Evolutionary conservation across 2,113 vertebrate genomes (phyloP).

Genomic region (Datnioides undecimradiatus): DNA sequence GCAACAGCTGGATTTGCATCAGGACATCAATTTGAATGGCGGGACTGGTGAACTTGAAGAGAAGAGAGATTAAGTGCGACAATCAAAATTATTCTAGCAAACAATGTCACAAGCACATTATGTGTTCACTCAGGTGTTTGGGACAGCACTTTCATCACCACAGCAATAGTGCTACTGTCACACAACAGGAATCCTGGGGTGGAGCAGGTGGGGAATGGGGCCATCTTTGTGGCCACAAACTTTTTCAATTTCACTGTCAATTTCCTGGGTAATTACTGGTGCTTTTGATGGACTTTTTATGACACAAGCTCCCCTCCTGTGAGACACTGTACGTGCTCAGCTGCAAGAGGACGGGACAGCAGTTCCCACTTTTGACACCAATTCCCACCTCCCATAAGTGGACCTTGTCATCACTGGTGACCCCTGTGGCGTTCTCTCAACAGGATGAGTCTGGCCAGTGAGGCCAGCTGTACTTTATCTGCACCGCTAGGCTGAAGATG

Average conservation of each 20-base stretch:
- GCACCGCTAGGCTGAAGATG: constrained; percentile 70
- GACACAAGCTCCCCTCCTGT: constrained; percentile 77
- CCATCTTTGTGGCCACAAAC: constrained; percentile 82
- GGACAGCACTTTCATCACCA: constrained; percentile 65
- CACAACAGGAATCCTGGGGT: constrained; percentile 62
- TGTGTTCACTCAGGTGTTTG: constrained; percentile 37
- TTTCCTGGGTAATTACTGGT: constrained; percentile 89
- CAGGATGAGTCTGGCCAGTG: constrained; percentile 56
- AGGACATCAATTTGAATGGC: constrained; percentile 17
- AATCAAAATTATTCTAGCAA: constrained; percentile 55
- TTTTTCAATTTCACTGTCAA: constrained; percentile 91
- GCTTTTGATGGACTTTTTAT: constrained; percentile 89
- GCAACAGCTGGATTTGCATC: constrained; percentile 24
- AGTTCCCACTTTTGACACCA: constrained; percentile 68
- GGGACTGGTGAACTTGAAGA: constrained; percentile 30
- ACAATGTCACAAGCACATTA: constrained; percentile 58
- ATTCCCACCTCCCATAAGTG: constrained; percentile 75
- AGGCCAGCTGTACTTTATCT: constrained; percentile 76
- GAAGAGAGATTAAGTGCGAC: constrained; percentile 43
- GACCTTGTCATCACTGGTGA: constrained; percentile 81
- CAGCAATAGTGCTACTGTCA: constrained; percentile 73
- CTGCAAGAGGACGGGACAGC: constrained; percentile 55
- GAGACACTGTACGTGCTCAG: constrained; percentile 72
- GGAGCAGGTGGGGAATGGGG: constrained; percentile 51
- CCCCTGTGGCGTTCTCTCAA: constrained; percentile 76